Percentiles rank a stretch among this genome's conserved stretches.
Conservation (phyloP, 2,888 invertebrate genomes). For the Parelbella ahira region DNA sequence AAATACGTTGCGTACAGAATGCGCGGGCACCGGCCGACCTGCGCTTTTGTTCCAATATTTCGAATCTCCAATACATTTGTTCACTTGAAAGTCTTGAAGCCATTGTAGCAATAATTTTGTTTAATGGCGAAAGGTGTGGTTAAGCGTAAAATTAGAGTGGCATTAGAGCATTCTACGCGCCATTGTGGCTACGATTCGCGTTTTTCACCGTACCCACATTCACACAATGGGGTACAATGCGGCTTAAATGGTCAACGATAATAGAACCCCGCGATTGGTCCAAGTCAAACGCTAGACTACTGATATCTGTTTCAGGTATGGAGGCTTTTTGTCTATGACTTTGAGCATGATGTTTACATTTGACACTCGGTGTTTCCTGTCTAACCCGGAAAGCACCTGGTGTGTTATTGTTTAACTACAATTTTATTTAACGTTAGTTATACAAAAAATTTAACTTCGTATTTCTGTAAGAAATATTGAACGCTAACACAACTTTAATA, state of each 20-base stretch:
- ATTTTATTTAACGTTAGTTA: too few relatives aligned
- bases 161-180: conserved; percentile 20
- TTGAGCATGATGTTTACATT: too few relatives aligned
- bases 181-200: conserved; percentile 26
- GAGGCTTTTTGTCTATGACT: too few relatives aligned
- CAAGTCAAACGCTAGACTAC: conserved; percentile 29
- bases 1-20: conserved; percentile 14
- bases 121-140: conserved; percentile 22
- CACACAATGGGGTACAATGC: conserved; percentile 37
- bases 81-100: conserved; percentile 13
- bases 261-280: conserved; percentile 30
- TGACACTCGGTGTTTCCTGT: too few relatives aligned
- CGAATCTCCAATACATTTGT: conserved; percentile 24
- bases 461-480: too few relatives aligned
- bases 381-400: too few relatives aligned
- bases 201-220: conserved; percentile 31
- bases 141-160: conserved; percentile 24
- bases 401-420: too few relatives aligned
- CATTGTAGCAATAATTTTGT: conserved; percentile 18
- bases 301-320: too few relatives aligned
- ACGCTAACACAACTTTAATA: too few relatives aligned
- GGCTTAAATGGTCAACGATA: conserved; percentile 39
- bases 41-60: conserved; percentile 23
- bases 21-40: conserved; percentile 5
- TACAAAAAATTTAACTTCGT: too few relatives aligned